Percentiles rank a stretch among this genome's conserved stretches.
Conservation (phyloP, 2,888 invertebrate genomes). For the Callosobruchus maculatus region DNA sequence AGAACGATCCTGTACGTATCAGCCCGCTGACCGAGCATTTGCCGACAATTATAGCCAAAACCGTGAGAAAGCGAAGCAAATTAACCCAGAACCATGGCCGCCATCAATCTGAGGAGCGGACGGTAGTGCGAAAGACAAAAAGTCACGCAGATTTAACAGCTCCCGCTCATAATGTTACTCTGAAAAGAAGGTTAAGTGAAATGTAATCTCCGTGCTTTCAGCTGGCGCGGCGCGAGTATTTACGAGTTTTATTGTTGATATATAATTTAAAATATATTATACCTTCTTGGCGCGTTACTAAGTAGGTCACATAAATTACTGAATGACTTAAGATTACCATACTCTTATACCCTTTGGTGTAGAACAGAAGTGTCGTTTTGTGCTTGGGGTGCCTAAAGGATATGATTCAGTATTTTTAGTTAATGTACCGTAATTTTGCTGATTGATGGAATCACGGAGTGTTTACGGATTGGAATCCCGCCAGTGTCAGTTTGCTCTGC, state of each 20-base stretch:
- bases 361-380: no score
- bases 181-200: slow-evolving; percentile 8
- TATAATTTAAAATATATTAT: background rate
- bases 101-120: background rate
- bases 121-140: background rate
- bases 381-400: no score
- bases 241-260: background rate
- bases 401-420: no score
- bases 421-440: no score
- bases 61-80: background rate
- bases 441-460: no score
- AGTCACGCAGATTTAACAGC: background rate
- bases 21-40: background rate
- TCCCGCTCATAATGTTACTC: background rate
- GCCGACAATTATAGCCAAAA: background rate
- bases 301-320: background rate
- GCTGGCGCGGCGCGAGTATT: background rate
- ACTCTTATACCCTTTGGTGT: background rate
- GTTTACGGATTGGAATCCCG: no score
- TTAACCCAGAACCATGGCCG: background rate
- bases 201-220: background rate
- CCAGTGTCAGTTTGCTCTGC: no score
- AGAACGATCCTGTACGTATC: background rate
- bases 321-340: background rate
- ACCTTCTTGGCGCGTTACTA: background rate